These are phyloP conservation scores for Nerophis lumbriciformis DNA, from an alignment of 2,113 vertebrate genomes.

Conservation along the genomic window DNA sequence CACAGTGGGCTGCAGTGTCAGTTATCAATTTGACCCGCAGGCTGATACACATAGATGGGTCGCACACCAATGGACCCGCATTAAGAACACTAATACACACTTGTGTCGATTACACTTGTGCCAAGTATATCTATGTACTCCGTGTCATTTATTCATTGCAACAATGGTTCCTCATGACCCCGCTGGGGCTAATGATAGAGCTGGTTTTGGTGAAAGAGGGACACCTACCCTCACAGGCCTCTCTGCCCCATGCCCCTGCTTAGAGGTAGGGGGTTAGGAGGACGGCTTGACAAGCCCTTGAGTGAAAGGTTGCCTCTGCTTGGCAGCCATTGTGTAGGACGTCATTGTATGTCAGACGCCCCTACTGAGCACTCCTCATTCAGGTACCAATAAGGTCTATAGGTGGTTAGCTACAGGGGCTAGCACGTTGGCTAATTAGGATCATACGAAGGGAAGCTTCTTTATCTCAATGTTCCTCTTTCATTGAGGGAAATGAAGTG, in stretches of 20 bases:
- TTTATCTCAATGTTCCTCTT: slow-evolving; percentile 62
- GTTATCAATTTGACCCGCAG: slow-evolving; percentile 62
- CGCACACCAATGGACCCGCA: slow-evolving; percentile 55
- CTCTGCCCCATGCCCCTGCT: slow-evolving; percentile 55
- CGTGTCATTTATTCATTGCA: slow-evolving; percentile 67
- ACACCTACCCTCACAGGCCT: slow-evolving; percentile 63
- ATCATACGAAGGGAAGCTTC: slow-evolving; percentile 63
- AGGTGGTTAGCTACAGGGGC: slow-evolving; percentile 72
- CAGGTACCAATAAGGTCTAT: slow-evolving; percentile 67
- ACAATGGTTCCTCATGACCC: slow-evolving; percentile 73
- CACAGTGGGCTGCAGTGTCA: slow-evolving; percentile 61
- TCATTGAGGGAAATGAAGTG: slow-evolving; percentile 51
- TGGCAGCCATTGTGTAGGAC: slow-evolving; percentile 60
- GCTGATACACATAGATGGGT: slow-evolving; percentile 61
- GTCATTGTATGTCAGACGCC: slow-evolving; percentile 67
- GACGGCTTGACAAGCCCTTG: slow-evolving; percentile 53
- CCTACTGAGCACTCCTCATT: slow-evolving; percentile 70
- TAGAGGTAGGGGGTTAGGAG: slow-evolving; percentile 45
- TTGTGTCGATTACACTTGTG: slow-evolving; percentile 61
- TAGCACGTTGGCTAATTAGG: slow-evolving; percentile 71
- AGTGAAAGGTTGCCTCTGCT: slow-evolving; percentile 56
- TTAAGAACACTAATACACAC: slow-evolving; percentile 64
- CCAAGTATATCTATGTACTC: slow-evolving; percentile 71
- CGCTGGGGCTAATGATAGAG: slow-evolving; percentile 74
- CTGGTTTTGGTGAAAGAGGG: slow-evolving; percentile 60